Conservation (phyloP, 2,888 invertebrate species). For the Heliconius hortense region DNA sequence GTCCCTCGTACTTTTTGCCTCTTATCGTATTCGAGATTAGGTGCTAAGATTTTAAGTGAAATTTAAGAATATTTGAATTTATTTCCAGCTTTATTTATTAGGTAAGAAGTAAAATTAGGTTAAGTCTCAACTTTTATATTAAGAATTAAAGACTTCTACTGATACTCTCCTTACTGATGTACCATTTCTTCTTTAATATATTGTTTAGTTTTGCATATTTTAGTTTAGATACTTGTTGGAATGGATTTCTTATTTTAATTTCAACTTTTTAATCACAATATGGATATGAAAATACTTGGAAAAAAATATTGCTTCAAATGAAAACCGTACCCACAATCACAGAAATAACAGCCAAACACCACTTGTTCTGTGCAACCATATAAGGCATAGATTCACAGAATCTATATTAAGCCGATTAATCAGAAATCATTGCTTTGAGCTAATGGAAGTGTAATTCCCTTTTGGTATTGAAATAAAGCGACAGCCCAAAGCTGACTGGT, state of each 20-base stretch:
- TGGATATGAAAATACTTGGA: background rate
- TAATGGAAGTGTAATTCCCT: slow-evolving; percentile 4
- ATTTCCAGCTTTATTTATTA: slow-evolving; percentile 48
- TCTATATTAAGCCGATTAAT: slow-evolving; percentile 1
- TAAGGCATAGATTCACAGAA: background rate
- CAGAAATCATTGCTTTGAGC: slow-evolving; percentile 4
- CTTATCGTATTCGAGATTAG: slow-evolving; percentile 72
- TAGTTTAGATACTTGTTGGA: no score
- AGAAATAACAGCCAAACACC: background rate
- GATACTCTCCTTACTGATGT: background rate
- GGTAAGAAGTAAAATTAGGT: background rate
- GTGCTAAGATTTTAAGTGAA: slow-evolving; percentile 58
- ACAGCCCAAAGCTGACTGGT: background rate
- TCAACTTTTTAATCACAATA: background rate
- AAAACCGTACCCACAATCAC: background rate
- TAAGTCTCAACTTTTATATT: background rate
- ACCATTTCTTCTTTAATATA: no score
- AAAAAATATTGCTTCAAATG: background rate
- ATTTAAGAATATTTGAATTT: slow-evolving; percentile 53
- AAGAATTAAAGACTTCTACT: background rate
- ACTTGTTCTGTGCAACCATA: background rate
- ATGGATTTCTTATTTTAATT: background rate
- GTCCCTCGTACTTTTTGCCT: slow-evolving; percentile 61
- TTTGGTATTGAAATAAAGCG: background rate
- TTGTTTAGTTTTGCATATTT: no score